A percentile compares a stretch with the other conserved stretches of the same genome.
These are phyloP conservation scores for Bombyx huttoni DNA, from an alignment of 2,888 invertebrate genomes.

Conservation along the genomic window DNA sequence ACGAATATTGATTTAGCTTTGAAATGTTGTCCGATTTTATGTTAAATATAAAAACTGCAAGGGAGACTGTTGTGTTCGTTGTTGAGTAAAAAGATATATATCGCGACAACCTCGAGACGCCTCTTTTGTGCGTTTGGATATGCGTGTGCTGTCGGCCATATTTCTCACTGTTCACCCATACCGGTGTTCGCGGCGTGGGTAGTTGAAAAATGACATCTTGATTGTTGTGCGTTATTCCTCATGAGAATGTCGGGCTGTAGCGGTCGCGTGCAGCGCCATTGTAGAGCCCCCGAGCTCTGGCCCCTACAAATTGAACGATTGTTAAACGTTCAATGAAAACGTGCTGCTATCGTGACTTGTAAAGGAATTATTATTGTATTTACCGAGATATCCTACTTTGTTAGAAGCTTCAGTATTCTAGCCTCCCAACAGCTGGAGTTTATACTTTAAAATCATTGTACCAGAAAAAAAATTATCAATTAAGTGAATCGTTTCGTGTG, in stretches of 20 bases:
- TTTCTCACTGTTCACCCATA: constrained; percentile 50
- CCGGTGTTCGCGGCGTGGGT: constrained; percentile 59
- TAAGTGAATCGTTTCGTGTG: constrained; percentile 22
- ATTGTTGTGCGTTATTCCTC: constrained; percentile 70
- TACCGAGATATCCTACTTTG: constrained; percentile 41
- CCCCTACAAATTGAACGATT: constrained; percentile 69
- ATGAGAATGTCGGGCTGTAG: constrained; percentile 57
- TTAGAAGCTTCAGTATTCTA: constrained; percentile 21
- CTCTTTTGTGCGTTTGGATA: constrained; percentile 53
- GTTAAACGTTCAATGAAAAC: constrained; percentile 57
- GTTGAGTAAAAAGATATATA: constrained; percentile 55
- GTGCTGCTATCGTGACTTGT: constrained; percentile 57
- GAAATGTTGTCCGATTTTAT: constrained; percentile 32
- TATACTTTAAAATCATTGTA: neutral
- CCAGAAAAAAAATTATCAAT: neutral
- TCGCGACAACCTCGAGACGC: constrained; percentile 55
- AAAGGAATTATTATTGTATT: constrained; percentile 56
- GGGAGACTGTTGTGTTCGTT: constrained; percentile 45
- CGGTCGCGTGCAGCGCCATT: constrained; percentile 61
- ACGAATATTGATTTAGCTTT: constrained; percentile 22
- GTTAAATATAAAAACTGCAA: constrained; percentile 40
- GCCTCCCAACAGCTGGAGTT: constrained; percentile 6
- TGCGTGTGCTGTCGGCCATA: constrained; percentile 65
- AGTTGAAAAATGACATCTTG: constrained; percentile 74
- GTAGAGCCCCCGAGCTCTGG: constrained; percentile 42